Base-by-base conservation (phyloP, 2,113 vertebrate species). In the Erinaceus europaeus region DNA sequence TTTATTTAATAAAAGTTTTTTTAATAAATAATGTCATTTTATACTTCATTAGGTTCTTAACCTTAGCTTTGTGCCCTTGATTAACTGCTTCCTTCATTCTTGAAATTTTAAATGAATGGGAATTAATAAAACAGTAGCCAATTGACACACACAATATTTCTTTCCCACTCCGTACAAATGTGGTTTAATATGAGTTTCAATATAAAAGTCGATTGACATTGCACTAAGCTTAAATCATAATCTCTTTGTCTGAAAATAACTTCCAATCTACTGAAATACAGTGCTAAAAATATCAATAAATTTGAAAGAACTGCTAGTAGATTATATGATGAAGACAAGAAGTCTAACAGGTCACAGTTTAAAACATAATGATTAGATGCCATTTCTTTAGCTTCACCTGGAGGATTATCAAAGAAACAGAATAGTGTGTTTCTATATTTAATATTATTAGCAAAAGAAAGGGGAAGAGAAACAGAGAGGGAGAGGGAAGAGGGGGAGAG, bases 111-210 rank as follows among this genome's bases (percentile, higher is more conserved):
- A 80, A 80, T 75, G 15, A 82, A 76, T 81, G 69, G 27, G 62
- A 85, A 77, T 89, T 77, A 89, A 89, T 91, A 85, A 80, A 76
- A 81, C n/a, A 72, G 62, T 77, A 93, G 50, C 69, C 40, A 61
- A 7, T 46, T 85, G 57, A 85, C 69, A 77, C 10, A 29, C 5
- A 53, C 6, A 59, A 12, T 90, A 85, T 65, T 85, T 91, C 44
- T 88, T 81, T 67, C 44, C 10, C 18, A 32, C 13, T 81, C 75
- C 20, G 17, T 91, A 72, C 6, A 84, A 68, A 84, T 84, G 32
- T 90, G 5, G 36, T 79, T 77, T 93, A 84, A 82, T 78, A 55
- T 75, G 27, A 89, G 21, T 81, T 88, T 88, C 62, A 85, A 46
- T 71, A 72, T 72, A 81, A 85, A 76, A 93, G 62, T 80, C 89